phyloP scores from a whole-genome alignment of 2,888 invertebrate species.

The Cheilosia grossa region DNA sequence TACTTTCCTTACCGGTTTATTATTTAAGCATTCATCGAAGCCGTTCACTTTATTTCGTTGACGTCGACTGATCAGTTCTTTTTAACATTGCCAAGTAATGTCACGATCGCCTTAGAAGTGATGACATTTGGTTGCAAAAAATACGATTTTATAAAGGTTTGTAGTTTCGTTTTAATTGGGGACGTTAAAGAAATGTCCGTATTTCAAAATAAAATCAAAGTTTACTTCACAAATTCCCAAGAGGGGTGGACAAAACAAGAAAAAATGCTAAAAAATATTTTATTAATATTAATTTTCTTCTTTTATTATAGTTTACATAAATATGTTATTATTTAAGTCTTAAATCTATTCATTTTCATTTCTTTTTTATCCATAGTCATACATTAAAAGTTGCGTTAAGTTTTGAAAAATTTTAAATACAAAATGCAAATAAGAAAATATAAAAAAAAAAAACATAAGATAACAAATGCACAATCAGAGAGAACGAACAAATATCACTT shows the following conservation, averaged over 20 bases:
- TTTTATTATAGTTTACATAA: conserved; percentile 51
- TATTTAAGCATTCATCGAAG: too few relatives aligned
- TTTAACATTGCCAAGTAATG: too few relatives aligned
- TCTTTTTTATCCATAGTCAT: conserved; percentile 19
- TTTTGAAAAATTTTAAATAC: conserved; percentile 67
- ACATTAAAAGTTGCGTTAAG: conserved; percentile 42
- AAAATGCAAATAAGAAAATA: conserved; percentile 55
- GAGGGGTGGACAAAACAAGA: too few relatives aligned
- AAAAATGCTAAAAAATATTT: conserved; percentile 49
- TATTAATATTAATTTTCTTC: conserved; percentile 36
- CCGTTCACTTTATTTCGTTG: too few relatives aligned
- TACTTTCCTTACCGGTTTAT: too few relatives aligned
- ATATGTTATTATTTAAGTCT: conserved; percentile 53
- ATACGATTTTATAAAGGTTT: too few relatives aligned
- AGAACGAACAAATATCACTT: conserved; percentile 31
- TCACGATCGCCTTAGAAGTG: too few relatives aligned
- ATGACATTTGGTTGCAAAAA: too few relatives aligned
- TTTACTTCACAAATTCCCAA: conserved; percentile 34
- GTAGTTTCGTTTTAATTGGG: too few relatives aligned
- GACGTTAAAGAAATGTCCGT: too few relatives aligned
- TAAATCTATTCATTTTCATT: conserved; percentile 33
- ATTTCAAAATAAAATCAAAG: neutral
- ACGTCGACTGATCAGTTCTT: too few relatives aligned
- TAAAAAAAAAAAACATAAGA: conserved; percentile 16
- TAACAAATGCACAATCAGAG: conserved; percentile 10